A percentile compares a stretch with the other conserved stretches of the same genome.
Evolutionary conservation across 2,797 vertebrate species (phyloP).

Genomic region (Coregonus suidteri): DNA sequence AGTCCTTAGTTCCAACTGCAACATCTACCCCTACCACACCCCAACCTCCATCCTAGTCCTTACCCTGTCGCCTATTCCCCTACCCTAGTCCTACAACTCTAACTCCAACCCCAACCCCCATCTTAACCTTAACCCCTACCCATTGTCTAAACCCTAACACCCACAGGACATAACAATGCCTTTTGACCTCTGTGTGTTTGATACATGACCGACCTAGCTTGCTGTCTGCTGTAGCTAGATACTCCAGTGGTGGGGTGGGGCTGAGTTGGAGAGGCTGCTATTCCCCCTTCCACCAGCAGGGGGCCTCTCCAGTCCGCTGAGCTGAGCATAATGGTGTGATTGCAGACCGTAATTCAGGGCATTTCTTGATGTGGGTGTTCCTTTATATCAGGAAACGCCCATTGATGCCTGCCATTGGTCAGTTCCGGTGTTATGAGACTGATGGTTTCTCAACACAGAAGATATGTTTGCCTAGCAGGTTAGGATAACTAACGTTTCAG

Average conservation of each 20-base stretch:
- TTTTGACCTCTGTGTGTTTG: no score
- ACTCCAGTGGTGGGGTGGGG: not conserved
- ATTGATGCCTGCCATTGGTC: no score
- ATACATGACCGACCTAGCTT: not conserved
- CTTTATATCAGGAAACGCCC: no score
- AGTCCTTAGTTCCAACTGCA: not conserved
- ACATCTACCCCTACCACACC: not conserved
- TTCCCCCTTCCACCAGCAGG: slow-evolving; percentile 70
- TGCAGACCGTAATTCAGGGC: no score
- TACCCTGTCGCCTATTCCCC: no score
- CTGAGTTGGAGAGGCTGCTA: slow-evolving; percentile 27
- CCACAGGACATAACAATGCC: not conserved
- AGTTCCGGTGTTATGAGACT: no score
- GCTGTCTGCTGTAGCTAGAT: not conserved
- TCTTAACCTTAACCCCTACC: not conserved
- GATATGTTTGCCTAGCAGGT: no score
- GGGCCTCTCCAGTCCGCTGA: slow-evolving; percentile 72
- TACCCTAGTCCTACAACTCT: not conserved
- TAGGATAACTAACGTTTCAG: no score
- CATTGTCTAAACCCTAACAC: not conserved
- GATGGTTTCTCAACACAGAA: no score
- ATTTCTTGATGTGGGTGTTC: no score
- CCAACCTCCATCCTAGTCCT: no score
- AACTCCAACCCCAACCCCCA: not conserved
- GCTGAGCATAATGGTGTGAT: no score